Conservation (phyloP, 35 echinoderm and acorn worm genomes). For the Chiridota heheva region DNA sequence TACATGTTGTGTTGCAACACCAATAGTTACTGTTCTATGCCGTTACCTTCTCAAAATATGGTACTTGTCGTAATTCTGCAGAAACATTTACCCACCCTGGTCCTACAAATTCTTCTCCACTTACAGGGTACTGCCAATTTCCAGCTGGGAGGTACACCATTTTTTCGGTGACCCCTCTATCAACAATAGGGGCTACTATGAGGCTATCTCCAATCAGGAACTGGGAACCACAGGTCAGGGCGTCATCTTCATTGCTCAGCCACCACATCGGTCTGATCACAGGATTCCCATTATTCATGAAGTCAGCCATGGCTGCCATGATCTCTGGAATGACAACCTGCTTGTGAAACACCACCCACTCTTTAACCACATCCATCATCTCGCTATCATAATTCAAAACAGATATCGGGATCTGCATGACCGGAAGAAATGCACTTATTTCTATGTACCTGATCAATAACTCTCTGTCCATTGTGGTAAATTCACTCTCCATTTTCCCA, state of each 20-base stretch:
- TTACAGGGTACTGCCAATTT: constrained; percentile 33
- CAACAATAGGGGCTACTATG: constrained; percentile 15
- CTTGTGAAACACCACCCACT: constrained; percentile 35
- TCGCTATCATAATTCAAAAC: constrained; percentile 52
- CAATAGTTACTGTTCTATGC: too few relatives aligned
- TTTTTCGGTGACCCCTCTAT: background rate
- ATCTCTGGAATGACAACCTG: constrained; percentile 7
- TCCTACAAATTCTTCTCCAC: background rate
- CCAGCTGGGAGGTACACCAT: constrained; percentile 53
- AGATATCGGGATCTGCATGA: constrained; percentile 74
- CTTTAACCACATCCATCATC: constrained; percentile 16
- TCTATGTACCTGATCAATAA: constrained; percentile 76
- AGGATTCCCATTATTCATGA: background rate
- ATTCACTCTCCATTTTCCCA: background rate
- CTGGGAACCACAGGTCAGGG: background rate
- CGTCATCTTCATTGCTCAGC: constrained; percentile 3
- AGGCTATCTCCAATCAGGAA: constrained; percentile 43
- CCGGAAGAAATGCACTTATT: constrained; percentile 74
- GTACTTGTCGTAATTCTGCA: background rate
- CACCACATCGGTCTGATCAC: constrained; percentile 56
- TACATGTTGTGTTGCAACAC: too few relatives aligned
- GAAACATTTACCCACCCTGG: background rate
- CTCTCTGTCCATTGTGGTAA: constrained; percentile 40
- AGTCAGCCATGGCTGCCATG: background rate
- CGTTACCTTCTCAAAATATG: too few relatives aligned